Conservation (phyloP, 2,888 invertebrate genomes). For the Eristalis tenax region DNA sequence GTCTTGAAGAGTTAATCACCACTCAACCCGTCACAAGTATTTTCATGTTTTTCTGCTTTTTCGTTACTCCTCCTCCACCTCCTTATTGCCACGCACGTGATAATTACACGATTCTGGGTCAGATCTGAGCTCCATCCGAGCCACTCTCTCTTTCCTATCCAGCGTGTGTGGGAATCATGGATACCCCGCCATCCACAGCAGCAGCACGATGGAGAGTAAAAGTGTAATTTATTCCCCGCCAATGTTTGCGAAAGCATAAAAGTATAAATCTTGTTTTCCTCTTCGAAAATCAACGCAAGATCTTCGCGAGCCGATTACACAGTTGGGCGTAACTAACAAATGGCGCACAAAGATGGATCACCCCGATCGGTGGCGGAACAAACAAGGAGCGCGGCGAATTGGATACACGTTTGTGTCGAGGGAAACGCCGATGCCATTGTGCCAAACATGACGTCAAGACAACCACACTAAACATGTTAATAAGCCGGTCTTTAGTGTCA, state of each 20-base stretch:
- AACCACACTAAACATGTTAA: constrained; percentile 57
- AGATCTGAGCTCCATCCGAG: constrained; percentile 53
- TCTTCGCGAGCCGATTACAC: constrained; percentile 51
- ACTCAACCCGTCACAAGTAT: constrained; percentile 47
- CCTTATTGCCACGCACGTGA: constrained; percentile 15
- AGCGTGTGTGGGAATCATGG: constrained; percentile 62
- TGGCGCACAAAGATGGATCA: constrained; percentile 61
- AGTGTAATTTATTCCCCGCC: constrained; percentile 53
- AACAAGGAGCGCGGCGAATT: not conserved
- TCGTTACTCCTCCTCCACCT: not conserved
- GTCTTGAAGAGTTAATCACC: constrained; percentile 68
- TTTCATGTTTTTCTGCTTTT: constrained; percentile 16
- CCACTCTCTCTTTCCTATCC: constrained; percentile 14
- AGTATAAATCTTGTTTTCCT: constrained; percentile 52
- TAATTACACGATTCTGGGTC: constrained; percentile 69
- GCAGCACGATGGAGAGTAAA: constrained; percentile 12
- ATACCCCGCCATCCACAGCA: not conserved
- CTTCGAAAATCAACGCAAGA: constrained; percentile 44
- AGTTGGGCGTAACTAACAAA: constrained; percentile 65
- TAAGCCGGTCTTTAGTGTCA: constrained; percentile 67
- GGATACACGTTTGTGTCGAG: not conserved
- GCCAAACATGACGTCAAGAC: constrained; percentile 53
- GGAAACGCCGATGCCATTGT: constrained; percentile 48
- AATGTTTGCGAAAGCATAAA: constrained; percentile 23
- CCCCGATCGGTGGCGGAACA: constrained; percentile 30